Evolutionary conservation across 2,888 invertebrate genomes (phyloP).

Genomic region (Rhynchonema sp.): DNA sequence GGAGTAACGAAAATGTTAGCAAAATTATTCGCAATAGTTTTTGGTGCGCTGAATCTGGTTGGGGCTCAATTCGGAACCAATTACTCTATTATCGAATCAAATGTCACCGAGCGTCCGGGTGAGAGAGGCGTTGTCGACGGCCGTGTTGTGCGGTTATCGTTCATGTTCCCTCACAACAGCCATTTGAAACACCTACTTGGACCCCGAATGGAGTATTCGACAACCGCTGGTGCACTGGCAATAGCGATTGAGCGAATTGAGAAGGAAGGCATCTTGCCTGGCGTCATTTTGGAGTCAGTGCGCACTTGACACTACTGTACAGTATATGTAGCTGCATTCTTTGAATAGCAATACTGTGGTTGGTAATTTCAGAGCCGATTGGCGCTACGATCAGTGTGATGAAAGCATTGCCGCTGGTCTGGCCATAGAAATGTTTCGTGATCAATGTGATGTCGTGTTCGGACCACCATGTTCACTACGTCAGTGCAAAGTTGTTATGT

Average conservation of each 20-base stretch:
- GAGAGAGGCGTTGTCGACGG: too few species aligned
- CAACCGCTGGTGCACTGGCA: conserved; percentile 5
- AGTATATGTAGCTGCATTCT: background rate
- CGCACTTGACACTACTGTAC: background rate
- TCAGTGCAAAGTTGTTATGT: background rate
- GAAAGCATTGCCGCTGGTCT: conserved; percentile 5
- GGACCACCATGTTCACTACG: background rate
- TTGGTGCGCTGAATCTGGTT: too few species aligned
- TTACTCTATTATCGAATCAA: too few species aligned
- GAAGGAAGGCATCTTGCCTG: conserved; percentile 5
- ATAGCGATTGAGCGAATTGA: conserved; percentile 6
- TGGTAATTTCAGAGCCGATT: conserved; percentile 1
- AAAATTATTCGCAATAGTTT: too few species aligned
- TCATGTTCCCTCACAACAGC: conserved; percentile 3
- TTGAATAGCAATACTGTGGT: too few species aligned
- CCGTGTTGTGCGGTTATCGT: background rate
- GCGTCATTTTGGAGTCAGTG: conserved; percentile 7
- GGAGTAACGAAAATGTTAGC: too few species aligned
- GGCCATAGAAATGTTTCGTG: conserved; percentile 1
- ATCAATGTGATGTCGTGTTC: conserved; percentile 3
- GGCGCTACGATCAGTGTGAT: conserved; percentile 8
- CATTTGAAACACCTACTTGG: background rate
- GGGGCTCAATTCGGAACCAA: too few species aligned
- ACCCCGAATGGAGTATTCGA: conserved; percentile 5
- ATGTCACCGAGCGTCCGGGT: too few species aligned